Conservation (phyloP, 2,797 vertebrate species). For the Bradypus variegatus region DNA sequence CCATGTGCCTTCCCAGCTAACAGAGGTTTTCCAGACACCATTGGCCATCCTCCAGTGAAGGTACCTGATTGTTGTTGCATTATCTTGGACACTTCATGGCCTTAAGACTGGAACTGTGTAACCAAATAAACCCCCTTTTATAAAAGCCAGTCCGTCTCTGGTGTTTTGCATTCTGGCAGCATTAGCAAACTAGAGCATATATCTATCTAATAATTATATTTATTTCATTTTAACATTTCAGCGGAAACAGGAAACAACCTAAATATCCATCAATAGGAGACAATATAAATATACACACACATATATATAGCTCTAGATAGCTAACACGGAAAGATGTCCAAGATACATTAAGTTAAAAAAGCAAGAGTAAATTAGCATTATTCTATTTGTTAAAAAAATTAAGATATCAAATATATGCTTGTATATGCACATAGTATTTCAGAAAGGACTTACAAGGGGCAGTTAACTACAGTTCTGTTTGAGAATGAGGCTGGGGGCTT, state of each 20-base stretch:
- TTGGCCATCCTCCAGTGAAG: no score
- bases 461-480: background rate
- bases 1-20: no score
- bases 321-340: background rate
- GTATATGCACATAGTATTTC: background rate
- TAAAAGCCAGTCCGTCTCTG: no score
- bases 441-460: background rate
- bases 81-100: no score
- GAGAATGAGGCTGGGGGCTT: background rate
- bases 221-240: background rate
- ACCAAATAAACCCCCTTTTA: no score
- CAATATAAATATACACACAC: background rate
- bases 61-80: no score
- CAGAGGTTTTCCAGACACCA: no score
- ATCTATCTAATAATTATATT: background rate
- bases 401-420: background rate
- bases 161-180: no score
- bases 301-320: background rate
- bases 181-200: no score
- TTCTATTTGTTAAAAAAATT: background rate
- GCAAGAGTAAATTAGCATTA: constrained; percentile 6
- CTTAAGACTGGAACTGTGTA: no score
- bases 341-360: constrained; percentile 4
- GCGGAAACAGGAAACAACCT: background rate
- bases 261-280: no score